Conservation (phyloP, 2,888 invertebrate genomes). For the Diaphora mendica region DNA sequence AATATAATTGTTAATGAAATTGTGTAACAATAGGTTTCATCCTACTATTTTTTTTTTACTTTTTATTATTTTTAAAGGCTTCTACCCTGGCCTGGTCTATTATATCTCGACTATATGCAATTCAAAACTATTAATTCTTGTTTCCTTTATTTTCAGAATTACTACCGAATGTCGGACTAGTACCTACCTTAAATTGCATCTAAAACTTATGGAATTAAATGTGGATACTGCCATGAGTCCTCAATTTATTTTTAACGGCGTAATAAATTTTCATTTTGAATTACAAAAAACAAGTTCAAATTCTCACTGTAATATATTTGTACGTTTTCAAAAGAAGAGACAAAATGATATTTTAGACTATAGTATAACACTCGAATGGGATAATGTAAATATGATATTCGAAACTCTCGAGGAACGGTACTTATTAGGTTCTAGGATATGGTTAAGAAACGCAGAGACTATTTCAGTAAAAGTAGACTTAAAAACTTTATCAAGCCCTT, state of each 20-base stretch:
- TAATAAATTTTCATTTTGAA: not conserved
- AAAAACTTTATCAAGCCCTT: slow-evolving; percentile 43
- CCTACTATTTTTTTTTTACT: no score
- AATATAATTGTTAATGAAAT: no score
- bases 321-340: not conserved
- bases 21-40: no score
- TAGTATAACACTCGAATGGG: not conserved
- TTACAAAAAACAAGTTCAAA: not conserved
- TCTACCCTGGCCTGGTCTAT: no score
- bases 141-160: not conserved
- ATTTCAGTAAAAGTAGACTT: not conserved
- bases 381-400: not conserved
- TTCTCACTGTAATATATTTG: not conserved
- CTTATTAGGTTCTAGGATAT: no score
- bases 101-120: not conserved
- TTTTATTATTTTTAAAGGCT: no score
- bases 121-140: not conserved
- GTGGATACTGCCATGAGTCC: not conserved
- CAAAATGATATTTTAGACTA: not conserved
- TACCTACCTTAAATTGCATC: not conserved
- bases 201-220: not conserved
- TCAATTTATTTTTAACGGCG: not conserved
- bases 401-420: no score
- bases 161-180: fast-evolving
- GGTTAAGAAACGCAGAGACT: no score